Evolutionary conservation across 2,888 invertebrate genomes (phyloP).

Genomic region (Polyommatus icarus): DNA sequence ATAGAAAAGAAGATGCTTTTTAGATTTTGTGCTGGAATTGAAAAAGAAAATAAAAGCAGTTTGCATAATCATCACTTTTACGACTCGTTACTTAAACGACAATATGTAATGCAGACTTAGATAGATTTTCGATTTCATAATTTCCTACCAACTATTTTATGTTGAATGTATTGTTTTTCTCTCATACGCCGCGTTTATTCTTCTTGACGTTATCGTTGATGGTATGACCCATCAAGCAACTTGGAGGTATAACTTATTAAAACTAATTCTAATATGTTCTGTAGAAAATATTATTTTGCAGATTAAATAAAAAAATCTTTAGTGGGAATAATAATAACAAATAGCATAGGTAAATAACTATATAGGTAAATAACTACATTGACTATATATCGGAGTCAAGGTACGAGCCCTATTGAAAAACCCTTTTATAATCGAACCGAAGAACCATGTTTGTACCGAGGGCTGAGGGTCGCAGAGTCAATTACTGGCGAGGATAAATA

Average conservation of each 20-base stretch:
- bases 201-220: too few relatives aligned
- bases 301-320: too few relatives aligned
- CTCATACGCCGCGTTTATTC: too few relatives aligned
- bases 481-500: conserved; percentile 20
- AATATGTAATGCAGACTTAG: too few relatives aligned
- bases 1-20: conserved; percentile 20
- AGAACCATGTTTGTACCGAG: conserved; percentile 11
- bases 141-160: too few relatives aligned
- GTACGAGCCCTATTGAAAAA: conserved; percentile 5
- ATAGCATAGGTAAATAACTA: too few relatives aligned
- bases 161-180: too few relatives aligned
- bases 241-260: too few relatives aligned
- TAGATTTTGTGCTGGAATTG: neutral
- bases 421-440: conserved; percentile 19
- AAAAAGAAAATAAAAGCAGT: conserved; percentile 8
- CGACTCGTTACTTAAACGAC: neutral
- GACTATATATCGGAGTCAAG: neutral
- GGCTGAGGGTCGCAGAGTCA: conserved; percentile 20
- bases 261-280: too few relatives aligned
- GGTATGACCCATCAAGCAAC: too few relatives aligned
- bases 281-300: too few relatives aligned
- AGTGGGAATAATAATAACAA: neutral
- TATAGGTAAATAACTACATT: neutral
- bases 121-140: too few relatives aligned
- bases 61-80: neutral